Evolutionary conservation across 2,797 vertebrate species (phyloP).

Genomic region (Enteromius thamalakanensis): DNA sequence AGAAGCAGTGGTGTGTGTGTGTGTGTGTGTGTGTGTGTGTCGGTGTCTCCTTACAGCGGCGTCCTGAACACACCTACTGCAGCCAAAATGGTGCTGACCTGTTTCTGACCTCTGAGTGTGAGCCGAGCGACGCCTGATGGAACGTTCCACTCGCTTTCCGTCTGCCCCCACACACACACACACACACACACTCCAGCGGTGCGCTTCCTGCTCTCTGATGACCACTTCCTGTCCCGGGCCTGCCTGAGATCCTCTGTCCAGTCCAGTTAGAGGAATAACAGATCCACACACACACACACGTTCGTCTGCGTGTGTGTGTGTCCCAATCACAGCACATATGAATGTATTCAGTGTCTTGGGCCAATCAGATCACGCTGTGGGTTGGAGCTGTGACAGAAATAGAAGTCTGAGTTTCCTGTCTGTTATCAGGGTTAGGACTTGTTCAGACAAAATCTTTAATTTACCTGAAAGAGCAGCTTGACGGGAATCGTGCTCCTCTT

Average conservation of each 20-base stretch:
- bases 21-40: not conserved
- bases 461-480: not conserved
- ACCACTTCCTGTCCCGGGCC: not conserved
- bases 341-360: not conserved
- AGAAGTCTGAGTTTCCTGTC: not conserved
- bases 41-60: slow-evolving; percentile 59
- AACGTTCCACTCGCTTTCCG: slow-evolving; percentile 30
- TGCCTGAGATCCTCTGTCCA: not conserved
- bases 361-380: slow-evolving; percentile 14
- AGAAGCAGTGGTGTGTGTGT: not conserved
- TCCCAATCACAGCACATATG: not conserved
- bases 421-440: not conserved
- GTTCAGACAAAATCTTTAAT: not conserved
- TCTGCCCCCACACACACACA: not conserved
- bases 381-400: not conserved
- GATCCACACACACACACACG: not conserved
- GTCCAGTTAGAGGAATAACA: not conserved
- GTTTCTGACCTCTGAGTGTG: slow-evolving; percentile 54
- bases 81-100: slow-evolving; percentile 52
- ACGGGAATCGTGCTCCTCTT: not conserved
- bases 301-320: not conserved
- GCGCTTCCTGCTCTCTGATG: not conserved
- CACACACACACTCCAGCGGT: not conserved
- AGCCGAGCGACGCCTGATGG: slow-evolving; percentile 1
- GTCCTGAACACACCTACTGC: slow-evolving; percentile 44